Evolutionary conservation across 2,113 vertebrate species (phyloP).

Genomic region (Pampusana beccarii): DNA sequence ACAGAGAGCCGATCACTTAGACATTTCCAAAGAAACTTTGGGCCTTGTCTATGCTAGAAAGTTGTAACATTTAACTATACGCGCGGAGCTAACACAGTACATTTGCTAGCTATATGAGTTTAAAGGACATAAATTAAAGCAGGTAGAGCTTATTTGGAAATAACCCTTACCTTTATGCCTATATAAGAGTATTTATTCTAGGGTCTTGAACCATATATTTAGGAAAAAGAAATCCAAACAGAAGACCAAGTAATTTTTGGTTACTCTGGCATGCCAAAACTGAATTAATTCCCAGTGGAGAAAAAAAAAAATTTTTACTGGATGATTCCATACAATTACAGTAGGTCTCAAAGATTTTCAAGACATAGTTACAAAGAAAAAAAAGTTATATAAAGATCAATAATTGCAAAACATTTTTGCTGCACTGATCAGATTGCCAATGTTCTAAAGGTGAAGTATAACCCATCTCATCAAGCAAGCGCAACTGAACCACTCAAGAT

Average conservation of each 20-base stretch:
- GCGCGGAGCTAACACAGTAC: background rate
- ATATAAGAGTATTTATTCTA: background rate
- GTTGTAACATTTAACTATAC: slow-evolving; percentile 12
- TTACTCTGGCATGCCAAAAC: background rate
- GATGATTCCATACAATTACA: background rate
- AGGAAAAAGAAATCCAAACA: background rate
- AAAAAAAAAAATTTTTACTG: background rate
- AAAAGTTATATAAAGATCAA: background rate
- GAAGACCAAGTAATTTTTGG: background rate
- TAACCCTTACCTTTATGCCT: background rate
- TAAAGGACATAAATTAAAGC: slow-evolving; percentile 32
- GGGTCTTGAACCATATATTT: background rate
- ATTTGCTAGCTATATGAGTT: background rate
- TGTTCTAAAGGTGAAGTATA: slow-evolving; percentile 1
- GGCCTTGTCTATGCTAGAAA: background rate
- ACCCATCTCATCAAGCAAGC: background rate
- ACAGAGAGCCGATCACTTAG: slow-evolving; percentile 23
- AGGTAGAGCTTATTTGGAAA: slow-evolving; percentile 17
- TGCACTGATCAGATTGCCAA: background rate
- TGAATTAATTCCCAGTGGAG: background rate
- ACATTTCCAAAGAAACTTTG: slow-evolving; percentile 25
- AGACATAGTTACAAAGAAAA: background rate
- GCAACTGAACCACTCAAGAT: background rate
- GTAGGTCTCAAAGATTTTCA: background rate
- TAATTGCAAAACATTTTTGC: background rate